phyloP scores from a whole-genome alignment of 35 echinoderm and acorn worm genomes.

The Apostichopus japonicus region DNA sequence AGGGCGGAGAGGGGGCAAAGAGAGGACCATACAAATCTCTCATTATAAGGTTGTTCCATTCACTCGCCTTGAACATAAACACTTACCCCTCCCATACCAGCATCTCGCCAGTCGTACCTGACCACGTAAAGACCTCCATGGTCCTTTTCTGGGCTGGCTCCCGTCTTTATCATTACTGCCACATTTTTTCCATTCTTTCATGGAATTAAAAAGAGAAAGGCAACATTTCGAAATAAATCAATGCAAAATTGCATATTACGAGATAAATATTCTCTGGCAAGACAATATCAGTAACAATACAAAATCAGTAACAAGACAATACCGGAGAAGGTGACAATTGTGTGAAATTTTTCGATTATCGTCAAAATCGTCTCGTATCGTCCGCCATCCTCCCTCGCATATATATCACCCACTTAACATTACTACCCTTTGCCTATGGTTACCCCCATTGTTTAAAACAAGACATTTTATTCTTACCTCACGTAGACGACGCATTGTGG shows the following conservation, averaged over 20 bases:
- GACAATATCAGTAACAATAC: no score
- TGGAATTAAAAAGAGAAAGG: background rate
- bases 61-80: background rate
- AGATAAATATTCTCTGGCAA: background rate
- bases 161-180: constrained; percentile 13
- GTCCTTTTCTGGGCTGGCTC: background rate
- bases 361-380: no score
- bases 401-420: no score
- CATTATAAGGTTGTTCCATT: no score
- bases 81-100: constrained; percentile 26
- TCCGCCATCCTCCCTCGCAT: no score
- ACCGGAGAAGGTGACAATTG: no score
- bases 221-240: background rate
- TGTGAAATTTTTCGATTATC: no score
- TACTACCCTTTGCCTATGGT: no score
- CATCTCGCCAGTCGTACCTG: constrained; percentile 3
- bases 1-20: no score
- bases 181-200: constrained; percentile 11
- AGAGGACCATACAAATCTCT: no score
- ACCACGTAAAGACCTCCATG: constrained; percentile 21
- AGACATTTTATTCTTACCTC: constrained; percentile 53
- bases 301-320: no score
- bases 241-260: background rate
- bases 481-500: constrained; percentile 69
- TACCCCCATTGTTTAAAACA: no score